Evolutionary conservation across 2,888 invertebrate genomes (phyloP).

Genomic region (Meliscaeva auricollis): DNA sequence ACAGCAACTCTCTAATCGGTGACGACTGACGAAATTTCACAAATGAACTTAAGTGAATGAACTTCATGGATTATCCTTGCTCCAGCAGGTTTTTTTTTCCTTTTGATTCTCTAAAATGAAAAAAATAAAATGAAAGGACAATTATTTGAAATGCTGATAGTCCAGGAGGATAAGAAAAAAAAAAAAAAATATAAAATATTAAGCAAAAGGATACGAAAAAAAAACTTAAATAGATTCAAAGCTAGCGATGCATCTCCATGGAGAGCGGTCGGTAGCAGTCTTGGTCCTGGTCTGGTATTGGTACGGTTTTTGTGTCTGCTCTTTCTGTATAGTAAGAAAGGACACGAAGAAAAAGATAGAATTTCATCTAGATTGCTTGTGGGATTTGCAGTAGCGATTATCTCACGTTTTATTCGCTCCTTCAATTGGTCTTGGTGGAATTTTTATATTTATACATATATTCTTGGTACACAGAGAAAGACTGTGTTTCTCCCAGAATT

Average conservation of each 20-base stretch:
- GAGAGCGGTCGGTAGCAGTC: background rate
- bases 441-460: background rate
- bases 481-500: constrained; percentile 29
- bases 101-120: constrained; percentile 44
- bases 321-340: background rate
- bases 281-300: background rate
- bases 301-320: too few relatives aligned
- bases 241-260: background rate
- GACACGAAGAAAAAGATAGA: constrained; percentile 26
- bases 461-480: background rate
- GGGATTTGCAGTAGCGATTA: constrained; percentile 72
- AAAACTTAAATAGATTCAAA: constrained; percentile 63
- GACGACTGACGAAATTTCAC: constrained; percentile 60
- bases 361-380: constrained; percentile 69
- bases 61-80: constrained; percentile 67
- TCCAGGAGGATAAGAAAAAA: constrained; percentile 33
- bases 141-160: constrained; percentile 74
- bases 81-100: background rate
- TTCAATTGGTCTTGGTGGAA: constrained; percentile 40
- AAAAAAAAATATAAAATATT: constrained; percentile 9
- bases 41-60: constrained; percentile 74
- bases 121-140: constrained; percentile 60
- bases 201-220: constrained; percentile 35
- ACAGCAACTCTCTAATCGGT: constrained; percentile 9
- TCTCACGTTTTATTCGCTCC: constrained; percentile 66